Percentiles rank a stretch among this genome's conserved stretches.
Evolutionary conservation across 2,888 invertebrate genomes (phyloP).

Genomic region (Synergus umbraculus): DNA sequence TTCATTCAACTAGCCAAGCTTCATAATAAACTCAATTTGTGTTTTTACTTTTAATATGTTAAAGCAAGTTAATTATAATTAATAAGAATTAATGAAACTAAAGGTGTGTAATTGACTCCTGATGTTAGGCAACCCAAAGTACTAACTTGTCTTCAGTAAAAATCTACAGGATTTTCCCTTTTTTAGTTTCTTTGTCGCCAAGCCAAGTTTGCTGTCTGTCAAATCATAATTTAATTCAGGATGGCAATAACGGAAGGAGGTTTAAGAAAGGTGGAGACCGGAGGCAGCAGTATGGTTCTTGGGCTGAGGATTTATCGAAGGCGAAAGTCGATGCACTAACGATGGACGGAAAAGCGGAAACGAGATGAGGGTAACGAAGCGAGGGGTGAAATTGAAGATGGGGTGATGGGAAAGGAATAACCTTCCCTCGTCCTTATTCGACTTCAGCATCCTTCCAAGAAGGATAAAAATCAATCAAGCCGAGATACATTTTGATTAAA

Average conservation of each 20-base stretch:
- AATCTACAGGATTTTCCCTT: neutral
- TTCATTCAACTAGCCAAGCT: too few species aligned
- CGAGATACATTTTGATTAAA: neutral
- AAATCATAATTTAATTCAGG: conserved; percentile 65
- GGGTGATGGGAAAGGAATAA: conserved; percentile 49
- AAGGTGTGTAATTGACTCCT: too few species aligned
- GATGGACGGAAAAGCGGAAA: conserved; percentile 66
- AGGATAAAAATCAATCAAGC: conserved; percentile 3
- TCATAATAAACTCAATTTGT: too few species aligned
- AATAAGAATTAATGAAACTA: too few species aligned
- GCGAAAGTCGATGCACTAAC: conserved; percentile 69
- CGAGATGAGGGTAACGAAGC: conserved; percentile 69
- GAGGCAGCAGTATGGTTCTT: conserved; percentile 39
- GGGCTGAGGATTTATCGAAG: conserved; percentile 66
- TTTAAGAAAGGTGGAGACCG: conserved; percentile 24
- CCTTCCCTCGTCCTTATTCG: conserved; percentile 15
- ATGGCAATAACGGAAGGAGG: conserved; percentile 57
- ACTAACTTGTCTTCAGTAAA: too few species aligned
- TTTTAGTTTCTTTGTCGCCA: conserved; percentile 28
- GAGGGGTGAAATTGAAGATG: conserved; percentile 63
- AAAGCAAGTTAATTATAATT: too few species aligned
- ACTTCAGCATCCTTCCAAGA: conserved; percentile 35
- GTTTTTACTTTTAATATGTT: too few species aligned
- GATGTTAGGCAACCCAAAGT: too few species aligned
- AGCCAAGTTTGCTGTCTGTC: conserved; percentile 55